Base-by-base conservation (phyloP, 1,140 invertebrate species). In the Hyles euphorbiae region DNA sequence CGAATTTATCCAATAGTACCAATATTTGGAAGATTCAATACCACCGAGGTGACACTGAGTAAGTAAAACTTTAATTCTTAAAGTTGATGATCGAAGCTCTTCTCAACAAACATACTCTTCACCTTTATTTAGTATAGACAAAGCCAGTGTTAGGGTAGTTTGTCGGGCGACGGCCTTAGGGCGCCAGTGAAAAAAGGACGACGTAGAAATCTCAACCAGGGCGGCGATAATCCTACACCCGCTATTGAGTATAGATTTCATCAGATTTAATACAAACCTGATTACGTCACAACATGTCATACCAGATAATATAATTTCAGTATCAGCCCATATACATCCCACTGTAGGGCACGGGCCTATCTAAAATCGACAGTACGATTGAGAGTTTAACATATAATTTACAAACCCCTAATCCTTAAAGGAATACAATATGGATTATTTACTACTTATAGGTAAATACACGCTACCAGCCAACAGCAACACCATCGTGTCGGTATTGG, bases 31-130 rank as follows among this genome's bases (percentile, higher is more conserved):
- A 61, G 68, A 48, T 33, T 59, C 12, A 49, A 61, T 0, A 53
- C 58, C 2, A 67, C 50, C 33, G 64, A 70, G 34, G 46, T 70
- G 0, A 67, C 57, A 58, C 56, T 69, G 4, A 63, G 68, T 70
- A 57, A 63, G 61, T 58, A 9, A 11, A 3, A 53, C 12, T 54
- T 12, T 32, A n/a, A 5, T 6, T 4, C 2, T 22, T 22, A 22
- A 22, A 0, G 22, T 22, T 22, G 22, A n/a, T n/a, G n/a, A n/a
- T n/a, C n/a, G n/a, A n/a, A n/a, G n/a, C 5, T 53, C 40, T 34
- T n/a, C n/a, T n/a, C n/a, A n/a, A 22, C 22, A 22, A 22, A 22
- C 22, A 22, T 22, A 22, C 0, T 22, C 22, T 22, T 22, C 22
- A 22, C 1, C 22, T 22, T 22, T 22, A 22, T 22, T 8, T 45